Conservation (phyloP, 1,140 invertebrate species). For the Cylas formicarius region DNA sequence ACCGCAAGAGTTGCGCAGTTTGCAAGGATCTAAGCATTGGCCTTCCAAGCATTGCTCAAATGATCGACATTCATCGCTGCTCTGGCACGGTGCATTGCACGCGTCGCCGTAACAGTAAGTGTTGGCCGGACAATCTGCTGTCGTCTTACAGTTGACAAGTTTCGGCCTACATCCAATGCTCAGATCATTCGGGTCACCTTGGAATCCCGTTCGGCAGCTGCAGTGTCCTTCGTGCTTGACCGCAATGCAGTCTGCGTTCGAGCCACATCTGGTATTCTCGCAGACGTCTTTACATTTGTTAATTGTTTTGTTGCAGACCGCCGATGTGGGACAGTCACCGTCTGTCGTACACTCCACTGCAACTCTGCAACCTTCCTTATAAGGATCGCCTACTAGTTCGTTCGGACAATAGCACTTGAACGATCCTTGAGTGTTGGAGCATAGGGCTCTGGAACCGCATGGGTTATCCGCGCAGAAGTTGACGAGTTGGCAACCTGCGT, state of each 20-base stretch:
- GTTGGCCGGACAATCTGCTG: constrained; percentile 65
- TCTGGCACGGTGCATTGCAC: constrained; percentile 73
- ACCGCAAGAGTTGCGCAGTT: constrained; percentile 70
- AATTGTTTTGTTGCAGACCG: constrained; percentile 53
- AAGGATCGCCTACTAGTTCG: constrained; percentile 74
- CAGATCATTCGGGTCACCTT: constrained; percentile 63
- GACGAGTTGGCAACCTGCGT: constrained; percentile 61
- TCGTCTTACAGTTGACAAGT: constrained; percentile 61
- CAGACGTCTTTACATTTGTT: constrained; percentile 56
- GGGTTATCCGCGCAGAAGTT: constrained; percentile 72
- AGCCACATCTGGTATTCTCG: constrained; percentile 64
- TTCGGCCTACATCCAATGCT: constrained; percentile 68
- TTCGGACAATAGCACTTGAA: constrained; percentile 73
- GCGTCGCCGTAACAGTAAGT: constrained; percentile 75
- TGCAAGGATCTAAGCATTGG: constrained; percentile 80
- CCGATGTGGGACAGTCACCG: constrained; percentile 68
- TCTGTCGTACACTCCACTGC: constrained; percentile 70
- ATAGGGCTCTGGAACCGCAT: constrained; percentile 75
- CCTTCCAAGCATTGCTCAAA: constrained; percentile 73
- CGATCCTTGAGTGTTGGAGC: constrained; percentile 72
- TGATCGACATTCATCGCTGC: constrained; percentile 70
- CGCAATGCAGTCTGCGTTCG: constrained; percentile 74
- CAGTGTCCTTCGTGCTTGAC: constrained; percentile 66
- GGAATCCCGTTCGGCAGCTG: constrained; percentile 67
- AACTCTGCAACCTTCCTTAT: constrained; percentile 67